These are phyloP conservation scores for Cisticola juncidis DNA, from an alignment of 2,113 vertebrate species.

Conservation along the genomic window DNA sequence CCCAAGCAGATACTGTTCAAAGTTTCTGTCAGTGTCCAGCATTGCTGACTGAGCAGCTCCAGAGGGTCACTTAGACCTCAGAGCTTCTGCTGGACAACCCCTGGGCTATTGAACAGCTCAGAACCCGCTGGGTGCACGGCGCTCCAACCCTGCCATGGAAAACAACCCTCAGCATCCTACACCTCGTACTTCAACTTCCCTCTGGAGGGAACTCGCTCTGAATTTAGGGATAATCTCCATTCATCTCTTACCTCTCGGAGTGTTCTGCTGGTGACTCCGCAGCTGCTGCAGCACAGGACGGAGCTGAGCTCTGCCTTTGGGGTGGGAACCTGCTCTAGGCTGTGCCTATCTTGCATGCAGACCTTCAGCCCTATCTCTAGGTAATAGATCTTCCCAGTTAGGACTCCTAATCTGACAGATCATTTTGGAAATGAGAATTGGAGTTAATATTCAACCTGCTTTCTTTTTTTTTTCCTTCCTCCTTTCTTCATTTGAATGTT, in stretches of 20 bases:
- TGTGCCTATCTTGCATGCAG: background rate
- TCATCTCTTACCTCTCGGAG: slow-evolving; percentile 6
- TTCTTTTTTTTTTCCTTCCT: background rate
- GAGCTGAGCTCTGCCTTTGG: background rate
- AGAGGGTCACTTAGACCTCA: background rate
- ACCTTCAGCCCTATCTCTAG: slow-evolving; percentile 1
- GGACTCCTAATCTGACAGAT: background rate
- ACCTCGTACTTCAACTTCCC: background rate
- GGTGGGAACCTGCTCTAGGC: background rate
- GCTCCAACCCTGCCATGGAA: background rate
- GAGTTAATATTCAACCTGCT: slow-evolving; percentile 31
- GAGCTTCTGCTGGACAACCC: background rate
- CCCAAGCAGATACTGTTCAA: background rate
- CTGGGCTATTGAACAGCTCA: background rate
- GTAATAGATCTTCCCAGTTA: background rate
- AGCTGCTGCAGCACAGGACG: background rate
- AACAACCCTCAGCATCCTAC: background rate
- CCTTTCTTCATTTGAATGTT: background rate
- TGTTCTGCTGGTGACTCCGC: background rate
- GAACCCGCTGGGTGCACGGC: background rate
- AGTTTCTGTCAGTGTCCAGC: background rate
- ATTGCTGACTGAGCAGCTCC: background rate
- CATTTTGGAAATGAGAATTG: background rate
- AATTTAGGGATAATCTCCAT: background rate
- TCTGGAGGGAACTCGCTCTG: background rate